Evolutionary conservation across 2,797 vertebrate species (phyloP).

Genomic region (Chelon auratus): DNA sequence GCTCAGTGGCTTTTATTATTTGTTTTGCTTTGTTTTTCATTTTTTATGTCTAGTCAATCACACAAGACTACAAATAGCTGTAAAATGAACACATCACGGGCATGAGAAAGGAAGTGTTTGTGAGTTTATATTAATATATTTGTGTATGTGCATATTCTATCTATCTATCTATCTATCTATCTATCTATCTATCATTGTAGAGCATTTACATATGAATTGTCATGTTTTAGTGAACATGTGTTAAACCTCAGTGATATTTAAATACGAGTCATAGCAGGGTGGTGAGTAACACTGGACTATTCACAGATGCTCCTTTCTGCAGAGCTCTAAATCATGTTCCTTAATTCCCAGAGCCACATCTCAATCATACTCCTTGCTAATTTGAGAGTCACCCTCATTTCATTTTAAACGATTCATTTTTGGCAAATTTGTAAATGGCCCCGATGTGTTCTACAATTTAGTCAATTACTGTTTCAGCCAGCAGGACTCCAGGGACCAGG

Average conservation of each 20-base stretch:
- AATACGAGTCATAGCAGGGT: constrained; percentile 80
- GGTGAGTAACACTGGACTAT: constrained; percentile 85
- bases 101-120: background rate
- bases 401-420: constrained; percentile 99
- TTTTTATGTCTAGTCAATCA: constrained; percentile 42
- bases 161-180: constrained; percentile 5
- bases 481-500: constrained; percentile 98
- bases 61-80: constrained; percentile 2
- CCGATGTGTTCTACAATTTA: constrained; percentile 99
- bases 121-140: background rate
- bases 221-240: constrained; percentile 64
- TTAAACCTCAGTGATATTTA: constrained; percentile 78
- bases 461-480: constrained; percentile 99
- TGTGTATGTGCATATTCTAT: constrained; percentile 5
- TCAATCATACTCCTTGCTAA: constrained; percentile 99
- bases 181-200: constrained; percentile 19
- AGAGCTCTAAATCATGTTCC: constrained; percentile 89
- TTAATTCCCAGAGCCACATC: constrained; percentile 98
- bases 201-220: constrained; percentile 34
- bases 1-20: constrained; percentile 49
- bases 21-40: constrained; percentile 50
- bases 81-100: background rate
- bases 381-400: constrained; percentile 99
- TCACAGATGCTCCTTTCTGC: constrained; percentile 89
- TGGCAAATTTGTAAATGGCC: constrained; percentile 99